Evolutionary conservation across 2,888 invertebrate species (phyloP).

Genomic region (Acleris holmiana): DNA sequence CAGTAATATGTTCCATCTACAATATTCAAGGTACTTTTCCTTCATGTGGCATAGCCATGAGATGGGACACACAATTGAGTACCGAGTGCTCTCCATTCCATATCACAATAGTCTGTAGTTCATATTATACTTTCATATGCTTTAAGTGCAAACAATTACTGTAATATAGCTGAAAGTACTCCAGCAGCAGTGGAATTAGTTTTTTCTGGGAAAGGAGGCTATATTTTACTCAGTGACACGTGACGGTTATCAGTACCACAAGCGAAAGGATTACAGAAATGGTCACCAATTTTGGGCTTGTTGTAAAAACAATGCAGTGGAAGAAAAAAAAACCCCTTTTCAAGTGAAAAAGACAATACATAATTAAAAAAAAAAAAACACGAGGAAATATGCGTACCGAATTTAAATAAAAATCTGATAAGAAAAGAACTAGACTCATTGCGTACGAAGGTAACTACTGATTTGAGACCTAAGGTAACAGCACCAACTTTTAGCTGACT

Average conservation of each 20-base stretch:
- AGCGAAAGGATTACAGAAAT: background rate
- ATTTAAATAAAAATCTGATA: conserved; percentile 4
- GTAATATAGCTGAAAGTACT: background rate
- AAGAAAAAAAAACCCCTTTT: background rate
- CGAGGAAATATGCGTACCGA: conserved; percentile 4
- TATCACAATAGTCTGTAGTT: conserved; percentile 3
- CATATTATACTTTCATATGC: conserved; percentile 2
- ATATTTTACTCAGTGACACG: background rate
- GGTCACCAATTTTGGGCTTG: conserved; percentile 4
- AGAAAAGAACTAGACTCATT: conserved; percentile 6
- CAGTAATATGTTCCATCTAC: too few species aligned
- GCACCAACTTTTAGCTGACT: too few species aligned
- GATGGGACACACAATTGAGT: conserved; percentile 18
- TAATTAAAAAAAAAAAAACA: conserved; percentile 6
- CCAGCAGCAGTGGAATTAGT: background rate
- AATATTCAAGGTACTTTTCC: too few species aligned
- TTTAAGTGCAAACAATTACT: too few species aligned
- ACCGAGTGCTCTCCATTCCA: conserved; percentile 6
- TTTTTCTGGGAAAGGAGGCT: conserved; percentile 1
- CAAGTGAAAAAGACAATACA: conserved; percentile 2
- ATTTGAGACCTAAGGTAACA: conserved; percentile 19
- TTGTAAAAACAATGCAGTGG: too few species aligned
- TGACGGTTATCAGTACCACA: conserved; percentile 1
- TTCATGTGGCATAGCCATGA: too few species aligned
- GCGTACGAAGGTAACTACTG: conserved; percentile 3